These are phyloP conservation scores for Puffinus mauretanicus DNA, from an alignment of 2,113 vertebrate genomes.

Conservation along the genomic window DNA sequence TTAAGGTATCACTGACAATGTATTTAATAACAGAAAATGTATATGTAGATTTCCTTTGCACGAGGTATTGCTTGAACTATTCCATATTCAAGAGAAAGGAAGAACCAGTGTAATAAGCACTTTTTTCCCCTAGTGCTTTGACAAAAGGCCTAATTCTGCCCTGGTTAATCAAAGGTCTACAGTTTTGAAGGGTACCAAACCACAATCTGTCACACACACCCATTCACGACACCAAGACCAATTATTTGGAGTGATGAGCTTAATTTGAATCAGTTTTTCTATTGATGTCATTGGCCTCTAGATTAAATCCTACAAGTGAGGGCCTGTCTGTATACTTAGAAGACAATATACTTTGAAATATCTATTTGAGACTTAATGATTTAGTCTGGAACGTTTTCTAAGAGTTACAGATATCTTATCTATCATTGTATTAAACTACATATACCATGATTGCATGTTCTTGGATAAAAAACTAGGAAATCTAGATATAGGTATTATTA, in stretches of 20 bases:
- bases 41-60: not conserved
- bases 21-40: not conserved
- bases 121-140: not conserved
- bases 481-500: not conserved
- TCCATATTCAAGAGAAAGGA: not conserved
- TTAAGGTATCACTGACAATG: not conserved
- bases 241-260: not conserved
- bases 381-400: not conserved
- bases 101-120: not conserved
- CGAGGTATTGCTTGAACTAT: not conserved
- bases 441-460: not conserved
- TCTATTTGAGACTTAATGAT: not conserved
- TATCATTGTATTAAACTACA: not conserved
- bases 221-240: not conserved
- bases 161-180: not conserved
- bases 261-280: not conserved
- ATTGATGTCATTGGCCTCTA: not conserved
- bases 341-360: not conserved
- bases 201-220: not conserved
- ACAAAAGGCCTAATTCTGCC: not conserved
- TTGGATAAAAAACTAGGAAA: not conserved
- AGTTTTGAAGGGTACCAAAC: not conserved
- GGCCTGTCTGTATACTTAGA: not conserved
- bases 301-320: not conserved
- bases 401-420: not conserved